A percentile compares a stretch with the other conserved stretches of the same genome.
Evolutionary conservation across 2,888 invertebrate genomes (phyloP).

Genomic region (Dasysyrphus tricinctus): DNA sequence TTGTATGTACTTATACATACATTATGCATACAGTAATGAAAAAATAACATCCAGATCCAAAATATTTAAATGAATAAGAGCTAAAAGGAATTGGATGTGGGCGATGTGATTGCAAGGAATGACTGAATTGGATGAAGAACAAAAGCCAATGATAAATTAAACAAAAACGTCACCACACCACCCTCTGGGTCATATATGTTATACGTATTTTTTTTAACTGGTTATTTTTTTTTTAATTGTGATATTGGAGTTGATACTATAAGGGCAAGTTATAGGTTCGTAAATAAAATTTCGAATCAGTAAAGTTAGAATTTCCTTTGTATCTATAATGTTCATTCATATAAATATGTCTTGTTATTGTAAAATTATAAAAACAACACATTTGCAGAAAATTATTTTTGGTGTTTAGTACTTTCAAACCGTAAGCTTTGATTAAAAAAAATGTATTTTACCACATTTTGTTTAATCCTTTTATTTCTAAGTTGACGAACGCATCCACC

Average conservation of each 20-base stretch:
- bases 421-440: too few species aligned
- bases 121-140: constrained; percentile 34
- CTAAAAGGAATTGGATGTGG: constrained; percentile 14
- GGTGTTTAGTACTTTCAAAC: too few species aligned
- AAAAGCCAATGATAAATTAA: constrained; percentile 64
- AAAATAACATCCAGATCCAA: constrained; percentile 30
- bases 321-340: too few species aligned
- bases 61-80: constrained; percentile 51
- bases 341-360: too few species aligned
- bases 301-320: too few species aligned
- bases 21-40: constrained; percentile 35
- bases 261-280: too few species aligned
- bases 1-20: neutral
- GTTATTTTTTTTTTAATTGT: neutral
- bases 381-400: too few species aligned
- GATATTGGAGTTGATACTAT: neutral
- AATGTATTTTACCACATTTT: too few species aligned
- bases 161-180: constrained; percentile 54
- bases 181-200: constrained; percentile 27
- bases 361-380: too few species aligned
- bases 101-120: constrained; percentile 11
- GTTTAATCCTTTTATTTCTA: too few species aligned
- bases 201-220: neutral
- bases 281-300: too few species aligned
- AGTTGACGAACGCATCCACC: too few species aligned